These are phyloP conservation scores for Sander lucioperca DNA, from an alignment of 2,113 vertebrate species.

Conservation along the genomic window DNA sequence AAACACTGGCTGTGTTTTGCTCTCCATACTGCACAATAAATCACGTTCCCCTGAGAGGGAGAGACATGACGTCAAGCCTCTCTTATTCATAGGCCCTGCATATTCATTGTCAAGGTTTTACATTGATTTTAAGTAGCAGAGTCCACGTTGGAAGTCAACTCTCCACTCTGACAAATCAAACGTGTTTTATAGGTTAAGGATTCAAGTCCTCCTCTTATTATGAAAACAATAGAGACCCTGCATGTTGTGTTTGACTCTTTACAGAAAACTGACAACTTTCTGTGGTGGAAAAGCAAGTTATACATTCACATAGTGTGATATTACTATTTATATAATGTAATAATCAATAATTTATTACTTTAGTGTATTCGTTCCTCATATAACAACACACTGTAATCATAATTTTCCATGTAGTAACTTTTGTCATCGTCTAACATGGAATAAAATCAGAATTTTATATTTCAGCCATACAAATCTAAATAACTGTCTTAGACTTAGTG, in stretches of 20 bases:
- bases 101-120: slow-evolving; percentile 68
- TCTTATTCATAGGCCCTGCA: slow-evolving; percentile 61
- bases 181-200: neutral
- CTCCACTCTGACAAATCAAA: slow-evolving; percentile 13
- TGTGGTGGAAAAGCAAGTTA: neutral
- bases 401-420: neutral
- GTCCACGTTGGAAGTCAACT: slow-evolving; percentile 33
- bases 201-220: neutral
- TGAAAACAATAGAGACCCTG: neutral
- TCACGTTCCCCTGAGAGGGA: slow-evolving; percentile 62
- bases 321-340: neutral
- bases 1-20: slow-evolving; percentile 55
- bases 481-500: neutral
- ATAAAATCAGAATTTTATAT: neutral
- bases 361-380: neutral
- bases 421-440: neutral
- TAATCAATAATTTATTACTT: neutral
- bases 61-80: slow-evolving; percentile 73
- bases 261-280: neutral
- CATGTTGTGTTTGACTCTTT: neutral
- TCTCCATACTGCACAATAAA: slow-evolving; percentile 69
- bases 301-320: neutral
- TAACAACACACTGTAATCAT: neutral
- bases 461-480: slow-evolving; percentile 11
- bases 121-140: slow-evolving; percentile 29